Percentiles rank a stretch among this genome's conserved stretches.
Evolutionary conservation across 2,113 vertebrate species (phyloP).

Genomic region (Xenopus laevis): DNA sequence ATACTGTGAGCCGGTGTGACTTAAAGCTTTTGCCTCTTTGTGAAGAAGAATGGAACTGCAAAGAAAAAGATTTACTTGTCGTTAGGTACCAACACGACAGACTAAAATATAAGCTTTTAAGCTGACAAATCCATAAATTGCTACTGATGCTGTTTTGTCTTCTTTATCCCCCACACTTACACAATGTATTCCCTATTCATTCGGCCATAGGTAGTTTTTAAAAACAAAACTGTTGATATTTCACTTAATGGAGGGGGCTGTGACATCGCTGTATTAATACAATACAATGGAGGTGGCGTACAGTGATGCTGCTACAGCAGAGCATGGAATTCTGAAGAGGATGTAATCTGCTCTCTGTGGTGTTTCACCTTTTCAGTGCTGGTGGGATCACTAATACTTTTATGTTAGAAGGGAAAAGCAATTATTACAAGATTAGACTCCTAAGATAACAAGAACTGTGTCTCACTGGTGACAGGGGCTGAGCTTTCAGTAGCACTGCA

Average conservation of each 20-base stretch:
- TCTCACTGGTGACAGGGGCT: neutral
- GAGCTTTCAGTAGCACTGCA: no score
- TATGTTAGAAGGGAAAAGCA: neutral
- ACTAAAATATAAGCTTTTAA: conserved; percentile 44
- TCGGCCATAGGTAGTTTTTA: conserved; percentile 22
- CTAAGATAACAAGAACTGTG: neutral
- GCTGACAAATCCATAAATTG: conserved; percentile 44
- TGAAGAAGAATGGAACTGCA: conserved; percentile 31
- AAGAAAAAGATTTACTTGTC: conserved; percentile 46
- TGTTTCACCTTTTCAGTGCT: conserved; percentile 7
- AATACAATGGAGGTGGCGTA: conserved; percentile 12
- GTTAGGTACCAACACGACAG: conserved; percentile 38
- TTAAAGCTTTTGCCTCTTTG: conserved; percentile 44
- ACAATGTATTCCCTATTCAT: conserved; percentile 41
- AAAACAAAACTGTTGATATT: conserved; percentile 40
- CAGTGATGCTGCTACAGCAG: conserved; percentile 3
- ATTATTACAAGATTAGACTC: neutral
- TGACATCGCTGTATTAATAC: conserved; percentile 18
- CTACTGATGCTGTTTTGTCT: conserved; percentile 17
- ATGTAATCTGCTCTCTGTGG: conserved; percentile 10
- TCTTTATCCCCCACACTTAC: conserved; percentile 8
- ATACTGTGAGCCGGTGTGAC: conserved; percentile 41
- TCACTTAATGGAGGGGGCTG: conserved; percentile 43
- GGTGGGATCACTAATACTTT: neutral
- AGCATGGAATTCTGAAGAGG: neutral